phyloP scores from a whole-genome alignment of 2,113 vertebrate species.

The Thryonomys swinderianus region DNA sequence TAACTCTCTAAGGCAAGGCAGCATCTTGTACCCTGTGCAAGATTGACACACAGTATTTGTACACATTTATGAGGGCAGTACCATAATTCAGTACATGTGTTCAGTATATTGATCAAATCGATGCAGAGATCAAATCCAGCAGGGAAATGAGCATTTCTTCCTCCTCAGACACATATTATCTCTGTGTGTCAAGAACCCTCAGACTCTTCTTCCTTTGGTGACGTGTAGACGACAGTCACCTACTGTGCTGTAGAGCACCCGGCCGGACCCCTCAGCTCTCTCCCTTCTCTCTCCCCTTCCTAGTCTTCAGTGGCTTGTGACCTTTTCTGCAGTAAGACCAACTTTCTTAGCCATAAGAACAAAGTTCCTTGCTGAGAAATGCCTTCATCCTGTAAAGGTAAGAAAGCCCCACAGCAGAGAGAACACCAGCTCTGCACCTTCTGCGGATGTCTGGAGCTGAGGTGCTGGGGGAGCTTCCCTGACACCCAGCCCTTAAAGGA shows the following conservation, averaged over 20 bases:
- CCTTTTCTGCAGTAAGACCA: not conserved
- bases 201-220: not conserved
- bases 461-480: not conserved
- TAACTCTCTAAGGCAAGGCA: not conserved
- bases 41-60: not conserved
- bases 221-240: too few species aligned
- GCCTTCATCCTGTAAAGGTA: not conserved
- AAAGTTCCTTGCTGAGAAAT: constrained; percentile 3
- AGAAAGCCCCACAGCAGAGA: not conserved
- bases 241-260: not conserved
- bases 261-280: not conserved
- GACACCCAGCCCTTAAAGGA: not conserved
- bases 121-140: not conserved
- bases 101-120: not conserved
- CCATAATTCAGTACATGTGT: not conserved
- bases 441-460: not conserved
- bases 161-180: not conserved
- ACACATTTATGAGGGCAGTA: not conserved
- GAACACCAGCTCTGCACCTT: not conserved
- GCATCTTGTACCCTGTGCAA: not conserved
- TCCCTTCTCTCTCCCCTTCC: too few species aligned
- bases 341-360: not conserved
- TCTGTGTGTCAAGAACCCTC: not conserved
- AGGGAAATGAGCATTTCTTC: not conserved
- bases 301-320: not conserved